Conservation (phyloP, 2,888 invertebrate species). For the Perdita meconis region DNA sequence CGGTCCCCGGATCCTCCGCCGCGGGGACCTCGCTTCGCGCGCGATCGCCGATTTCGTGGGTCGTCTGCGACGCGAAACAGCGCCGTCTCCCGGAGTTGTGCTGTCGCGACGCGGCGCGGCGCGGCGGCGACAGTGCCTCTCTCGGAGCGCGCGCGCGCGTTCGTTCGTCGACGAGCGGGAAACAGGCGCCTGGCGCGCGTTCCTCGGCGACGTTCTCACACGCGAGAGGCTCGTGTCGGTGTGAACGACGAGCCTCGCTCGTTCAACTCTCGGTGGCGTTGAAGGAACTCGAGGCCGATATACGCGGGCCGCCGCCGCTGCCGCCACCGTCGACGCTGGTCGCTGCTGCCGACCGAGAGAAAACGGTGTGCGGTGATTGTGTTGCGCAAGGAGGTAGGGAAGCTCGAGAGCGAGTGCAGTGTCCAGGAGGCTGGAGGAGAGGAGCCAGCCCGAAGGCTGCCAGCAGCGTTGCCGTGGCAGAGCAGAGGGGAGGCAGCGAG, state of each 20-base stretch:
- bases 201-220: not conserved
- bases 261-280: constrained; percentile 9
- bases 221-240: not conserved
- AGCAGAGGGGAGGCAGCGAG: constrained; percentile 82
- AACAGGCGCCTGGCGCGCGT: not conserved
- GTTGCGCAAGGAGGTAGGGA: constrained; percentile 38
- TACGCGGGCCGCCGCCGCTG: too few relatives aligned
- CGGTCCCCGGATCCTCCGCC: too few relatives aligned
- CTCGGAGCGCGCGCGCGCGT: constrained; percentile 16
- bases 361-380: constrained; percentile 24
- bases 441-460: constrained; percentile 68
- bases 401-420: constrained; percentile 16
- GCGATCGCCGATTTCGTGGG: too few relatives aligned
- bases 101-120: too few relatives aligned
- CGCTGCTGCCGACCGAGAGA: constrained; percentile 17
- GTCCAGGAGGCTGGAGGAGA: constrained; percentile 52
- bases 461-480: constrained; percentile 81
- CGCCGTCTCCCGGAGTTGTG: too few relatives aligned
- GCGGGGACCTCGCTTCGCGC: too few relatives aligned
- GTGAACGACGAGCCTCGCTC: constrained; percentile 13
- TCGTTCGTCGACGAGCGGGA: constrained; percentile 30
- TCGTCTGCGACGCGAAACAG: too few relatives aligned
- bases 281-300: constrained; percentile 7
- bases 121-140: not conserved
- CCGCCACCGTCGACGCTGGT: too few relatives aligned